A percentile compares a stretch with the other conserved stretches of the same genome.
These are phyloP conservation scores for Drosophila algonquin DNA, from an alignment of 2,888 invertebrate genomes.

Conservation along the genomic window DNA sequence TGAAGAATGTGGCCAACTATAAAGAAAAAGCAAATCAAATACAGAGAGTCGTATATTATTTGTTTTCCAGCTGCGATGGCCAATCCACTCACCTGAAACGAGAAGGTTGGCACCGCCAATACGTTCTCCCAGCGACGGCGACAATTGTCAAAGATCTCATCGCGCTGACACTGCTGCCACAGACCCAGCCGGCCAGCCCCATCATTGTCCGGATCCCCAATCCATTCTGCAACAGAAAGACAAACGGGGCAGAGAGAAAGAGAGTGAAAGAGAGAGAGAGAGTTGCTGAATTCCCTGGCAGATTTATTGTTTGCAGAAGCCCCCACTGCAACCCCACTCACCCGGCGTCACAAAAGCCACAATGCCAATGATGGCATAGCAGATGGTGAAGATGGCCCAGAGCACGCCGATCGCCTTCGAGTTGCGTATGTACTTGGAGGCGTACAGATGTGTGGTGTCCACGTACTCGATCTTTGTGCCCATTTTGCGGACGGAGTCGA, in stretches of 20 bases:
- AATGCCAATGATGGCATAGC: constrained; percentile 97
- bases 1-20: constrained; percentile 92
- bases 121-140: constrained; percentile 93
- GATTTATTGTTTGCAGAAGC: neutral
- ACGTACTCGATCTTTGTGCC: constrained; percentile 97
- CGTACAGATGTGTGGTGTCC: constrained; percentile 94
- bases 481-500: constrained; percentile 85
- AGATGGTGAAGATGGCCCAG: constrained; percentile 99
- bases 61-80: too few species aligned
- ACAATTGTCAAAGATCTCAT: constrained; percentile 92
- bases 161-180: constrained; percentile 93
- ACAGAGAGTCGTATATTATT: neutral
- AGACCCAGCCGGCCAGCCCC: constrained; percentile 96
- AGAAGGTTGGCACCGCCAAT: constrained; percentile 89
- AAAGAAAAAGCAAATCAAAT: constrained; percentile 37
- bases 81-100: constrained; percentile 87
- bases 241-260: too few species aligned
- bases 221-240: constrained; percentile 87
- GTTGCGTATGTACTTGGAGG: constrained; percentile 95
- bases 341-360: constrained; percentile 96
- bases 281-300: neutral
- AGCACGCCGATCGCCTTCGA: constrained; percentile 97
- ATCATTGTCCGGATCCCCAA: constrained; percentile 92
- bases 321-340: constrained; percentile 52
- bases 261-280: constrained; percentile 9